Evolutionary conservation across 2,888 invertebrate species (phyloP).

Genomic region (Conistra vaccinii): DNA sequence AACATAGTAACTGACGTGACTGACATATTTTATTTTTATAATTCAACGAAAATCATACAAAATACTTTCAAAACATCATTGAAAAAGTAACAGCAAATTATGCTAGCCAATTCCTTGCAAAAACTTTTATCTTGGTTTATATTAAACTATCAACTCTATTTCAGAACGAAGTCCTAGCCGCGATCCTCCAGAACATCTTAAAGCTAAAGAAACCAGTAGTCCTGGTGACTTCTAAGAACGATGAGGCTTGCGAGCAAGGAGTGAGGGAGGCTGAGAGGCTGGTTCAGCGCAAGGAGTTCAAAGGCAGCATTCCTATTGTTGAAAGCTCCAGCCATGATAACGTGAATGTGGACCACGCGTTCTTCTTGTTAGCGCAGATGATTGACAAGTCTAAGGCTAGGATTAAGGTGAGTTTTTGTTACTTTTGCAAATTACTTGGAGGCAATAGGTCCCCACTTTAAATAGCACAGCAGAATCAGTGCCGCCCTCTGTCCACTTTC

Average conservation of each 20-base stretch:
- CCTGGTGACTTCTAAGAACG: slow-evolving; percentile 98
- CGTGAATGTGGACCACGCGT: slow-evolving; percentile 98
- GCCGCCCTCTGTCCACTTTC: neutral
- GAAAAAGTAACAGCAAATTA: neutral
- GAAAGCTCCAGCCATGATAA: slow-evolving; percentile 99
- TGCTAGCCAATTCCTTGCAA: neutral
- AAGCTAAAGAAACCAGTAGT: slow-evolving; percentile 99
- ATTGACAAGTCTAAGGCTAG: slow-evolving; percentile 97
- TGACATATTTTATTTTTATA: neutral
- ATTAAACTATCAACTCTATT: neutral
- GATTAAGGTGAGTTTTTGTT: slow-evolving; percentile 83
- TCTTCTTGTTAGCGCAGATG: slow-evolving; percentile 97
- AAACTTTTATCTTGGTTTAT: neutral
- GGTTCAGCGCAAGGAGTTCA: slow-evolving; percentile 96
- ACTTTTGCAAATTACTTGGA: too few species aligned
- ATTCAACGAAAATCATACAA: neutral
- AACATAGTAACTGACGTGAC: neutral
- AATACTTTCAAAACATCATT: neutral
- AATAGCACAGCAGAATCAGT: too few species aligned
- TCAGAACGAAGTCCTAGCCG: slow-evolving; percentile 94
- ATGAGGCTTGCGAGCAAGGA: slow-evolving; percentile 96
- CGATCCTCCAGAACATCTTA: slow-evolving; percentile 95
- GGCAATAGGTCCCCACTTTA: too few species aligned
- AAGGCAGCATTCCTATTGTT: slow-evolving; percentile 96
- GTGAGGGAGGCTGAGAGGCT: slow-evolving; percentile 97